Evolutionary conservation across 2,888 invertebrate species (phyloP).

Genomic region (Drosophila antonietae): DNA sequence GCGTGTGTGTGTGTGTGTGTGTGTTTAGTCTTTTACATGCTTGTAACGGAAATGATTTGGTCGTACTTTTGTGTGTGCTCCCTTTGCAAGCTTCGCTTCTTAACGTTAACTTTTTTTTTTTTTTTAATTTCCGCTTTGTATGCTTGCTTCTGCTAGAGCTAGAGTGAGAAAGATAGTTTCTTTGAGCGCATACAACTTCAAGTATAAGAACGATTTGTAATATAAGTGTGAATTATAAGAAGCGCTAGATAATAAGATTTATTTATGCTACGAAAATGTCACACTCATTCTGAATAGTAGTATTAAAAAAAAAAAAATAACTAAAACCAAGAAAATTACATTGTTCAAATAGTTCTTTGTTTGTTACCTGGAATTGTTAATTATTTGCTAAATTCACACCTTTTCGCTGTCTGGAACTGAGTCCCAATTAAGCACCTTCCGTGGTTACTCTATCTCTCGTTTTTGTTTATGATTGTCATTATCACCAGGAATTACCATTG

Average conservation of each 20-base stretch:
- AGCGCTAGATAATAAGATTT: background rate
- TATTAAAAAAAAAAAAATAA: background rate
- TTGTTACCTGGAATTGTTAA: background rate
- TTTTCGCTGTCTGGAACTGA: slow-evolving; percentile 1
- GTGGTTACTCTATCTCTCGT: slow-evolving; percentile 4
- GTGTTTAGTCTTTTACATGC: slow-evolving; percentile 49
- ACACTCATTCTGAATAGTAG: background rate
- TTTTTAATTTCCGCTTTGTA: slow-evolving; percentile 12
- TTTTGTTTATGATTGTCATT: slow-evolving; percentile 63
- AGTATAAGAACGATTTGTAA: background rate
- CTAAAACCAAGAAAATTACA: background rate
- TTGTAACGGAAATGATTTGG: slow-evolving; percentile 71
- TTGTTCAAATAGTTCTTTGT: background rate
- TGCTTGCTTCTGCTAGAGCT: slow-evolving; percentile 1
- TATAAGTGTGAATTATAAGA: background rate
- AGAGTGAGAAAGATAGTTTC: background rate
- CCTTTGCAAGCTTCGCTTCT: slow-evolving; percentile 5
- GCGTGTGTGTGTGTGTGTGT: slow-evolving; percentile 37
- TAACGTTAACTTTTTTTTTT: background rate
- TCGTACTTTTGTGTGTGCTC: slow-evolving; percentile 30
- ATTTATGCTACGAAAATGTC: too few species aligned
- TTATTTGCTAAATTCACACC: background rate
- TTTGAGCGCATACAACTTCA: background rate
- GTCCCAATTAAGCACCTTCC: background rate
- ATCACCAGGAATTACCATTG: slow-evolving; percentile 73